phyloP scores from a whole-genome alignment of 2,888 invertebrate genomes.

The Coelopa pilipes region DNA sequence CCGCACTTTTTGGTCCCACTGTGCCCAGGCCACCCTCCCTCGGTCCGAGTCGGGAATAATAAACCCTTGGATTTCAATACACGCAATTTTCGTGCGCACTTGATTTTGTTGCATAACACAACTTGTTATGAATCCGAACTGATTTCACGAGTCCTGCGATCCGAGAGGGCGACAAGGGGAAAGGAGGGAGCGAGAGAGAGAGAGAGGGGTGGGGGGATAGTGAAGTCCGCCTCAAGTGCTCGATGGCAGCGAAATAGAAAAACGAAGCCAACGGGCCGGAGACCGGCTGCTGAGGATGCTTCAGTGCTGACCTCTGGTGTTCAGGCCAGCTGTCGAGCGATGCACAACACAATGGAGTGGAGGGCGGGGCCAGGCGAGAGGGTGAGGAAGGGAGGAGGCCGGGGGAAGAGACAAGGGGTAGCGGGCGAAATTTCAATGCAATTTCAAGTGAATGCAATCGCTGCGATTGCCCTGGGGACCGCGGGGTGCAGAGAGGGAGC shows the following conservation, averaged over 20 bases:
- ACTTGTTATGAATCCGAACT: slow-evolving; percentile 13
- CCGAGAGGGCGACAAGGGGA: too few species aligned
- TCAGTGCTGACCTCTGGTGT: slow-evolving; percentile 30
- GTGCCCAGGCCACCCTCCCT: background rate
- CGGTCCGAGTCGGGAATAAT: background rate
- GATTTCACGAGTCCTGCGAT: background rate
- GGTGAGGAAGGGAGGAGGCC: background rate
- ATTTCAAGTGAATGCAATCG: slow-evolving; percentile 22
- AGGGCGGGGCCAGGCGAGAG: too few species aligned
- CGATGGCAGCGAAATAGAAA: slow-evolving; percentile 14
- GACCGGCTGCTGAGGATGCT: background rate
- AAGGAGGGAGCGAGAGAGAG: too few species aligned
- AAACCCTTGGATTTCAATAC: slow-evolving; percentile 15
- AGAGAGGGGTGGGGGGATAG: too few species aligned
- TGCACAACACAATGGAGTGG: slow-evolving; percentile 30
- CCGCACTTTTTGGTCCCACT: background rate
- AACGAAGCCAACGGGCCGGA: background rate
- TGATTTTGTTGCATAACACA: slow-evolving; percentile 17
- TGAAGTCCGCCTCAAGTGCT: slow-evolving; percentile 19
- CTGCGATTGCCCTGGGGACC: background rate
- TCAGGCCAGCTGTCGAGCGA: slow-evolving; percentile 4
- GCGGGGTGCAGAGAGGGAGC: too few species aligned
- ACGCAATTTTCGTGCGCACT: slow-evolving; percentile 24
- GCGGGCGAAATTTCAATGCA: slow-evolving; percentile 1
- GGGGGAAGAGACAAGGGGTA: too few species aligned